Evolutionary conservation across 2,797 vertebrate genomes (phyloP).

Genomic region (Rhabdomys pumilio): DNA sequence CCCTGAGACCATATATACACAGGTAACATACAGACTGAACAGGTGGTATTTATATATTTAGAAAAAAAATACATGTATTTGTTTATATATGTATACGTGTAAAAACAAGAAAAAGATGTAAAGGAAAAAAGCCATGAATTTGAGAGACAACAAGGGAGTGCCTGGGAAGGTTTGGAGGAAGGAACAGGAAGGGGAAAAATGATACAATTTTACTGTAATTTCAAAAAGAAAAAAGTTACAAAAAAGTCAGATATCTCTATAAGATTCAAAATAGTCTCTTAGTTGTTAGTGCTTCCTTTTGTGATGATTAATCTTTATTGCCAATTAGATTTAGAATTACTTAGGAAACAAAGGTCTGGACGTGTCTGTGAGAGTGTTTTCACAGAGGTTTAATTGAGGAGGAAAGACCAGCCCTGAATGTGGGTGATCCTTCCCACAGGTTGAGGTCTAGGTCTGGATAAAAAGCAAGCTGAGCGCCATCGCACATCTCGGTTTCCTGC

Average conservation of each 20-base stretch:
- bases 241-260: not conserved
- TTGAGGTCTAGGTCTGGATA: not conserved
- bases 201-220: not conserved
- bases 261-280: not conserved
- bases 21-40: not conserved
- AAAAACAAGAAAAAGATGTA: not conserved
- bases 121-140: not conserved
- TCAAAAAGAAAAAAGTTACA: not conserved
- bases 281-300: not conserved
- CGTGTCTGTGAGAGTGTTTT: not conserved
- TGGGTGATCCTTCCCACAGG: not conserved
- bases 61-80: not conserved
- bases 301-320: not conserved
- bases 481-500: not conserved
- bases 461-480: not conserved
- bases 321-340: not conserved
- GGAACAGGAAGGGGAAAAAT: not conserved
- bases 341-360: not conserved
- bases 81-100: not conserved
- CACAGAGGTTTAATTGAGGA: not conserved
- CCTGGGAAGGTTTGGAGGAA: too few species aligned
- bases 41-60: conserved; percentile 7
- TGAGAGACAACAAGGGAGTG: not conserved
- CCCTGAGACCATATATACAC: not conserved
- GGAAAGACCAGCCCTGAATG: not conserved